phyloP scores from a whole-genome alignment of 2,113 vertebrate species.

The Athene cunicularia region DNA sequence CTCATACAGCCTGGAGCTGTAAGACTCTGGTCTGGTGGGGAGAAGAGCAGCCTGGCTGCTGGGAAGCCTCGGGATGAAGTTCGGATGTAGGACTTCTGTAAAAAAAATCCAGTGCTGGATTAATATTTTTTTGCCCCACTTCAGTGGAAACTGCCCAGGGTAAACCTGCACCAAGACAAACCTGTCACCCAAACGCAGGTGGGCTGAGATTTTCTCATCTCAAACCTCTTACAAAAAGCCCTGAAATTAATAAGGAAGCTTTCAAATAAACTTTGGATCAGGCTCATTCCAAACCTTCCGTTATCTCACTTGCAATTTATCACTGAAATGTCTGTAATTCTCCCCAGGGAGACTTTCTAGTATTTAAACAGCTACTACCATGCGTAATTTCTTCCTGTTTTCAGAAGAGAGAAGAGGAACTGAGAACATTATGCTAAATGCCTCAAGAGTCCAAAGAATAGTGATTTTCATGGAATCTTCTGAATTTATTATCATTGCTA shows the following conservation, averaged over 20 bases:
- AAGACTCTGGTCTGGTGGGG: background rate
- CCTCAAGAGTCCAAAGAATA: constrained; percentile 10
- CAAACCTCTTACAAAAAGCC: background rate
- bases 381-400: constrained; percentile 65
- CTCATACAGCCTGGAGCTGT: background rate
- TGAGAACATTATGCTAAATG: constrained; percentile 37
- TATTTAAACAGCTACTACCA: constrained; percentile 51
- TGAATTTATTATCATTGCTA: constrained; percentile 9
- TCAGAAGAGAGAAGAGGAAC: constrained; percentile 30
- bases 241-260: background rate
- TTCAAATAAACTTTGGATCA: background rate
- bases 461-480: constrained; percentile 21
- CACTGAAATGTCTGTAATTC: constrained; percentile 37
- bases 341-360: constrained; percentile 47
- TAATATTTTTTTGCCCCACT: background rate
- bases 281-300: background rate
- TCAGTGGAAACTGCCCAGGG: background rate
- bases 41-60: background rate
- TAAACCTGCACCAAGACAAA: background rate
- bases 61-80: background rate
- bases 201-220: background rate
- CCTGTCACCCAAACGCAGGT: background rate
- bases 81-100: background rate
- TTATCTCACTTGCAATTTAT: constrained; percentile 48
- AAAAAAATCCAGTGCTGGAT: background rate